These are phyloP conservation scores for Cheumatopsyche charites DNA, from an alignment of 1,140 invertebrate species.

Conservation along the genomic window DNA sequence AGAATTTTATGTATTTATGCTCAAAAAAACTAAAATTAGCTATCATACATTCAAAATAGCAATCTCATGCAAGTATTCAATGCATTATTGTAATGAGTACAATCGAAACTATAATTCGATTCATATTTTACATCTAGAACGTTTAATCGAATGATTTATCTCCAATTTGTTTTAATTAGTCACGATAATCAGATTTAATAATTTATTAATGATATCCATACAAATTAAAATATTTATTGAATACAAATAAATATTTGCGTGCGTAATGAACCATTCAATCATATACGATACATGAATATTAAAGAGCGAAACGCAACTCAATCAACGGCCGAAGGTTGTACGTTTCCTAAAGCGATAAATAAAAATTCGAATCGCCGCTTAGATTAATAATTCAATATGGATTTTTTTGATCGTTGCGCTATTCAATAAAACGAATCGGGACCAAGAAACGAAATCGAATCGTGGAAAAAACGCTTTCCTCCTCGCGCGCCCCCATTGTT, in stretches of 20 bases:
- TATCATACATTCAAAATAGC: too few species aligned
- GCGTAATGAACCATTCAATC: slow-evolving; percentile 18
- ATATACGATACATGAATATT: slow-evolving; percentile 4
- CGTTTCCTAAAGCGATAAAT: slow-evolving; percentile 2
- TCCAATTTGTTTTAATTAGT: slow-evolving; percentile 2
- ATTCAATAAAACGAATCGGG: too few species aligned
- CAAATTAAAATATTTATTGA: neutral
- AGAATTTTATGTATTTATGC: too few species aligned
- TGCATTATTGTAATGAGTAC: too few species aligned
- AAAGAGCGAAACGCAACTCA: slow-evolving; percentile 6
- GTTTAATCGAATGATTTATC: neutral
- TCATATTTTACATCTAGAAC: too few species aligned
- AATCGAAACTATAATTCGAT: too few species aligned
- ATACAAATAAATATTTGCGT: neutral
- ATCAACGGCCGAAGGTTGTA: slow-evolving; percentile 3
- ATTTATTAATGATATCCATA: neutral
- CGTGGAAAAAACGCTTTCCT: too few species aligned
- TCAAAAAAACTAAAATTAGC: too few species aligned
- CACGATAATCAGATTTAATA: neutral
- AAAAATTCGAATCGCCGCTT: neutral
- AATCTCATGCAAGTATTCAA: too few species aligned
- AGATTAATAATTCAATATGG: neutral
- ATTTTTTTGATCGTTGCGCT: too few species aligned
- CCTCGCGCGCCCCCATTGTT: slow-evolving; percentile 6
- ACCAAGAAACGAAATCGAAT: too few species aligned